A percentile compares a stretch with the other conserved stretches of the same genome.
Conservation (phyloP, 2,888 invertebrate genomes). For the Lithophane leautieri region DNA sequence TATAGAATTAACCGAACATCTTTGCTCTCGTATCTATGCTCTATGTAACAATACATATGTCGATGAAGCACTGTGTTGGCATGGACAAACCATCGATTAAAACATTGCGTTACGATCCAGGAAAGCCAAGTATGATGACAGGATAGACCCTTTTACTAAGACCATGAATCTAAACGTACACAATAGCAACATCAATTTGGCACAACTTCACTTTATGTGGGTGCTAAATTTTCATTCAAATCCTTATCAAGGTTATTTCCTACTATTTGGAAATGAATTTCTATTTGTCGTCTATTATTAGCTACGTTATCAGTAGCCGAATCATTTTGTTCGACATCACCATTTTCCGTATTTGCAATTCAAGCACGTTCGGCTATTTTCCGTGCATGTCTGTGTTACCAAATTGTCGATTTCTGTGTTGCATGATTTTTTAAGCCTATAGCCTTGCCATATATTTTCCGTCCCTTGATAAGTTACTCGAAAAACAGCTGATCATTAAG, state of each 20-base stretch:
- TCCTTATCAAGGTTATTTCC: slow-evolving; percentile 52
- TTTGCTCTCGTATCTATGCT: not conserved
- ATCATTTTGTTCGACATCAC: slow-evolving; percentile 32
- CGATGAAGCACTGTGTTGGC: not conserved
- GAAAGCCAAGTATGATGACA: not conserved
- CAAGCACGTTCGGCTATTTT: slow-evolving; percentile 33
- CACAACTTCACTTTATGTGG: slow-evolving; percentile 45
- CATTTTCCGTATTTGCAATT: slow-evolving; percentile 42
- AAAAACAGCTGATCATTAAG: not conserved
- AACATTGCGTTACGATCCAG: not conserved
- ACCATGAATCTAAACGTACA: not conserved
- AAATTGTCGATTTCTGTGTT: not conserved
- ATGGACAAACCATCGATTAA: not conserved
- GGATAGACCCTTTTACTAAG: not conserved
- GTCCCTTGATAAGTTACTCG: not conserved
- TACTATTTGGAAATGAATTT: slow-evolving; percentile 55
- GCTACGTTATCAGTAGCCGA: slow-evolving; percentile 41
- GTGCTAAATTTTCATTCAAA: slow-evolving; percentile 51
- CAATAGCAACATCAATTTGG: slow-evolving; percentile 36
- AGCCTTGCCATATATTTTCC: not conserved
- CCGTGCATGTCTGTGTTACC: slow-evolving; percentile 11
- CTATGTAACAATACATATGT: not conserved
- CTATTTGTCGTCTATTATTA: slow-evolving; percentile 51
- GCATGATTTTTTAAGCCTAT: not conserved
- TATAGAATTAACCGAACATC: not conserved